Percentiles rank a stretch among this genome's conserved stretches.
Conservation (phyloP, 2,888 invertebrate genomes). For the Gasteruption jaculator region DNA sequence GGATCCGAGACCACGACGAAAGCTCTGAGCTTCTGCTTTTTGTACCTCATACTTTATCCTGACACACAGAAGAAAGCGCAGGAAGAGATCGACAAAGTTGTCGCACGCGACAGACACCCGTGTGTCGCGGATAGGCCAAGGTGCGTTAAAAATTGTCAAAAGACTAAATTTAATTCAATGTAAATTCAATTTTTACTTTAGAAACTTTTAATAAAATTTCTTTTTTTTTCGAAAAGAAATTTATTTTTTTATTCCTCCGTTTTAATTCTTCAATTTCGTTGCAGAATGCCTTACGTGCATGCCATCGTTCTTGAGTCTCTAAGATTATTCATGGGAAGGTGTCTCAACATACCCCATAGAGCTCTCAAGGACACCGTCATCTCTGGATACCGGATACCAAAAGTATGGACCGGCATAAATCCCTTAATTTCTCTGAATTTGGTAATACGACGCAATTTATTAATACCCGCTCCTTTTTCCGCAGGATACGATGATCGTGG, state of each 20-base stretch:
- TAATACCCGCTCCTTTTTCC: constrained; percentile 28
- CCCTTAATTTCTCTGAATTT: neutral
- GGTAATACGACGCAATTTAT: neutral
- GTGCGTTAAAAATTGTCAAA: constrained; percentile 50
- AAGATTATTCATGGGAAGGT: constrained; percentile 75
- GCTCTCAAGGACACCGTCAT: constrained; percentile 69
- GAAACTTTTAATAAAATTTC: constrained; percentile 1
- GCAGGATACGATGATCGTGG: constrained; percentile 76
- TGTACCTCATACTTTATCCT: constrained; percentile 68
- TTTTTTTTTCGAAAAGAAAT: constrained; percentile 7
- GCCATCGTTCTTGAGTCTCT: constrained; percentile 74
- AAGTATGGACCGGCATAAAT: constrained; percentile 60
- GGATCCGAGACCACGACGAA: constrained; percentile 84
- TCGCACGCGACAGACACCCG: constrained; percentile 67
- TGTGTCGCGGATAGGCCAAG: constrained; percentile 66
- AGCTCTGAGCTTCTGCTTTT: constrained; percentile 71
- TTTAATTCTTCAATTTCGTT: constrained; percentile 30
- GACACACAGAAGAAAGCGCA: constrained; percentile 72
- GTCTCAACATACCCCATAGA: constrained; percentile 76
- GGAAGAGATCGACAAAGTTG: constrained; percentile 70
- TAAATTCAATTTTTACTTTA: neutral
- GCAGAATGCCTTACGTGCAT: constrained; percentile 76
- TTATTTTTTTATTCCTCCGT: neutral
- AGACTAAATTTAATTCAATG: neutral
- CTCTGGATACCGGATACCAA: constrained; percentile 70